phyloP scores from a whole-genome alignment of 2,888 invertebrate genomes.

The Sisyra terminalis region DNA sequence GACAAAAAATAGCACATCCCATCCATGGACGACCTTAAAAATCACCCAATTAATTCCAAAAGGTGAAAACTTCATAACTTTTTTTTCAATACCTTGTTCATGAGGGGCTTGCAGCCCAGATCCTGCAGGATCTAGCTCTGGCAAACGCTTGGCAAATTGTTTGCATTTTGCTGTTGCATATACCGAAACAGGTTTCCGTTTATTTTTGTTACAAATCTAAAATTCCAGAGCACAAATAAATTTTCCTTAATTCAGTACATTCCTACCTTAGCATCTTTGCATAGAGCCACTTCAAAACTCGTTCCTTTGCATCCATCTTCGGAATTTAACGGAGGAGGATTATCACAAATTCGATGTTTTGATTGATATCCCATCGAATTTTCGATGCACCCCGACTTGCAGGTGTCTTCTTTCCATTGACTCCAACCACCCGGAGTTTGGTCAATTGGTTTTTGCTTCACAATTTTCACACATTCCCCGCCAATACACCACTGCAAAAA shows the following conservation, averaged over 20 bases:
- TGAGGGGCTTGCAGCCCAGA: constrained; percentile 58
- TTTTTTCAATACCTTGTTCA: constrained; percentile 47
- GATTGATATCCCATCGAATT: constrained; percentile 42
- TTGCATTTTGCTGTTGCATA: constrained; percentile 46
- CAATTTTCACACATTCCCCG: constrained; percentile 39
- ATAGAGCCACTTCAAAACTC: constrained; percentile 45
- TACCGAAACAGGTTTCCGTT: constrained; percentile 32
- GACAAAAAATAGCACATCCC: constrained; percentile 65
- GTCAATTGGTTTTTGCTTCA: constrained; percentile 23
- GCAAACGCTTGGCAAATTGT: constrained; percentile 40
- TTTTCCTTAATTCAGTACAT: too few relatives aligned
- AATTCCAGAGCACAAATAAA: constrained; percentile 11
- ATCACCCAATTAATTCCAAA: background rate
- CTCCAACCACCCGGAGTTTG: constrained; percentile 40
- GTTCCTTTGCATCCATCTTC: constrained; percentile 42
- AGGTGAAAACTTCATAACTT: background rate
- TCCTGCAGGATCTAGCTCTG: constrained; percentile 46
- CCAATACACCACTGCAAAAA: constrained; percentile 45
- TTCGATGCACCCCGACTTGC: constrained; percentile 48
- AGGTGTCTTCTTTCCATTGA: constrained; percentile 40
- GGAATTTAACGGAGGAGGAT: constrained; percentile 30
- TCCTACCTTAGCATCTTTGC: constrained; percentile 43
- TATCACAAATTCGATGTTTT: constrained; percentile 38
- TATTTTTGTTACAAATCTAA: constrained; percentile 32
- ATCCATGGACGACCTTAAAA: constrained; percentile 50